These are phyloP conservation scores for Natator depressus DNA, from an alignment of 2,113 vertebrate genomes.

Conservation along the genomic window DNA sequence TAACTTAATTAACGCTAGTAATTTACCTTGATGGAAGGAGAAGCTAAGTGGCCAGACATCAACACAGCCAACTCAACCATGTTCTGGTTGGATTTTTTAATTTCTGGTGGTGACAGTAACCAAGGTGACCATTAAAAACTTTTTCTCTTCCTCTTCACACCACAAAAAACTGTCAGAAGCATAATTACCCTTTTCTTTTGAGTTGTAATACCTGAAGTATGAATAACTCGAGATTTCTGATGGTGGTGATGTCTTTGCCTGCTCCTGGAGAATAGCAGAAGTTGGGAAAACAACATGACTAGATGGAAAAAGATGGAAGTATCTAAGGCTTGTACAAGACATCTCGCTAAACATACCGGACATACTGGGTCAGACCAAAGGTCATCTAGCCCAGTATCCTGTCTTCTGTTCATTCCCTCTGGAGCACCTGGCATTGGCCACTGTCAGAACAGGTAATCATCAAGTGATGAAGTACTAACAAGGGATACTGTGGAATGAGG, in stretches of 20 bases:
- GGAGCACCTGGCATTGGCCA: no score
- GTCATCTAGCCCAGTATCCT: no score
- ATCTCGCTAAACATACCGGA: not conserved
- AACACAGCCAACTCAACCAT: not conserved
- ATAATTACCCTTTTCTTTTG: not conserved
- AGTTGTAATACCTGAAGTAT: not conserved
- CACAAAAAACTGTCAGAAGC: not conserved
- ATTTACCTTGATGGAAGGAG: not conserved
- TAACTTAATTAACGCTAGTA: not conserved
- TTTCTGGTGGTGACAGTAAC: not conserved
- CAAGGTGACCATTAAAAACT: not conserved
- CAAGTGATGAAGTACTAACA: not conserved
- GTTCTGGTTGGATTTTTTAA: not conserved
- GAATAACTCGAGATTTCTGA: not conserved
- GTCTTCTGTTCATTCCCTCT: no score
- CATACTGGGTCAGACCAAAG: no score
- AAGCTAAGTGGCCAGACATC: not conserved
- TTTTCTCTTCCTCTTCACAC: not conserved
- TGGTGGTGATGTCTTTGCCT: not conserved
- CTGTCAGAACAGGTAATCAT: no score
- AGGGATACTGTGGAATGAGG: not conserved
- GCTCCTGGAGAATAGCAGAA: not conserved
- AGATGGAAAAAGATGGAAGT: no score
- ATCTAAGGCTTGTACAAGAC: not conserved
- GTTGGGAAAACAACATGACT: not conserved